These are phyloP conservation scores for Myotis daubentonii DNA, from an alignment of 2,797 vertebrate genomes.

Conservation along the genomic window DNA sequence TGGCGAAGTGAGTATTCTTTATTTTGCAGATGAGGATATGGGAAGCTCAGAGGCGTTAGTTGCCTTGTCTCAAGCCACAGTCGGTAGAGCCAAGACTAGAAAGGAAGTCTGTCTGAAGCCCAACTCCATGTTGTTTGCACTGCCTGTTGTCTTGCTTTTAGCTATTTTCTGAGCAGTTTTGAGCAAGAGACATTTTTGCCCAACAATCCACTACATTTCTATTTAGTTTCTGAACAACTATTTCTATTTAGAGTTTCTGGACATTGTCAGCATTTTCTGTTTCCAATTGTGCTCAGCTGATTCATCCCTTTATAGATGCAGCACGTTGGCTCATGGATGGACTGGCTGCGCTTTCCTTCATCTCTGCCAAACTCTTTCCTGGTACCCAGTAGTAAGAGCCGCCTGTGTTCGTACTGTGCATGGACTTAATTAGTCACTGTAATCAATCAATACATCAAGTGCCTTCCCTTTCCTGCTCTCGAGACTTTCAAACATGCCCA, in stretches of 20 bases:
- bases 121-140: not conserved
- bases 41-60: not conserved
- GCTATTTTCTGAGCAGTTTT: not conserved
- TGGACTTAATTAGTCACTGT: conserved; percentile 54
- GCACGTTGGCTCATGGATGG: not conserved
- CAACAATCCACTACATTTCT: not conserved
- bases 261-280: not conserved
- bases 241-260: conserved; percentile 22
- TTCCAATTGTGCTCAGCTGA: not conserved
- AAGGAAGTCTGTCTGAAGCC: not conserved
- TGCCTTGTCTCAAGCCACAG: not conserved
- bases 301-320: conserved; percentile 1
- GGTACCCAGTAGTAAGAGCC: conserved; percentile 11
- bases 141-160: not conserved
- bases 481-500: not conserved
- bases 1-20: not conserved
- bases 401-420: not conserved
- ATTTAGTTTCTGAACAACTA: not conserved
- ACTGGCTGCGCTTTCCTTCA: not conserved
- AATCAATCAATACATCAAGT: conserved; percentile 30
- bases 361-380: conserved; percentile 49
- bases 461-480: not conserved
- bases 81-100: not conserved
- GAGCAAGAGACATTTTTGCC: not conserved
- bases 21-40: not conserved